These are phyloP conservation scores for Pimpla rufipes DNA, from an alignment of 2,888 invertebrate species.

Conservation along the genomic window DNA sequence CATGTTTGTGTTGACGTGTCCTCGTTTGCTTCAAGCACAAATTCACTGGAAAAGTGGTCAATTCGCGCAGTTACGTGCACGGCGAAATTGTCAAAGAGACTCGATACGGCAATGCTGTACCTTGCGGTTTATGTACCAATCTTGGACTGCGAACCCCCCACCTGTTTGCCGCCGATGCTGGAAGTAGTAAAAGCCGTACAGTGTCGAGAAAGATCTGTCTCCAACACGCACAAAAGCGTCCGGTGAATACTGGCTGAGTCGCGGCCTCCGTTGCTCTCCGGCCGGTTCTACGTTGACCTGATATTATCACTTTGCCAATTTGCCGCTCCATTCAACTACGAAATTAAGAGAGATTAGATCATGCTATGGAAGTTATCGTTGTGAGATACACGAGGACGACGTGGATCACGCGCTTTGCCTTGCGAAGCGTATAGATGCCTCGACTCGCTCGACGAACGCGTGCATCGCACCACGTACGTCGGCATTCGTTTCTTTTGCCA, in stretches of 20 bases:
- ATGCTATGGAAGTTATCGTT: conserved; percentile 69
- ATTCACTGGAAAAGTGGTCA: conserved; percentile 6
- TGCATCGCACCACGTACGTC: not conserved
- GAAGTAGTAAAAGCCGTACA: conserved; percentile 20
- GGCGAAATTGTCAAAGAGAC: conserved; percentile 70
- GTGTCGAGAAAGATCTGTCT: conserved; percentile 28
- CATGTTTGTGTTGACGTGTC: conserved; percentile 59
- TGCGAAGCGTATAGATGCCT: conserved; percentile 31
- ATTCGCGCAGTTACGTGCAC: conserved; percentile 56
- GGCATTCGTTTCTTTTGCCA: too few relatives aligned
- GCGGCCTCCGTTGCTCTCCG: conserved; percentile 56
- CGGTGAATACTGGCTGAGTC: conserved; percentile 69
- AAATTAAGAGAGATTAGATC: conserved; percentile 71
- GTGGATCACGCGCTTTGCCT: conserved; percentile 51
- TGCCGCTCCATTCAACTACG: conserved; percentile 66
- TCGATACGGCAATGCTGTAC: conserved; percentile 67
- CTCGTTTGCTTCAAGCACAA: not conserved
- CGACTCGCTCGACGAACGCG: not conserved
- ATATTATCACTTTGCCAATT: conserved; percentile 72
- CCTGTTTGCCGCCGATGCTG: conserved; percentile 45
- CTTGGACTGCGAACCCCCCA: conserved; percentile 64
- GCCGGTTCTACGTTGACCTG: conserved; percentile 70
- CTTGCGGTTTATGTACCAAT: conserved; percentile 71
- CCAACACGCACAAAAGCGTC: conserved; percentile 55
- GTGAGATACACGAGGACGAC: conserved; percentile 36